Base-by-base conservation (phyloP, 2,113 vertebrate species). In the Rhea pennata region DNA sequence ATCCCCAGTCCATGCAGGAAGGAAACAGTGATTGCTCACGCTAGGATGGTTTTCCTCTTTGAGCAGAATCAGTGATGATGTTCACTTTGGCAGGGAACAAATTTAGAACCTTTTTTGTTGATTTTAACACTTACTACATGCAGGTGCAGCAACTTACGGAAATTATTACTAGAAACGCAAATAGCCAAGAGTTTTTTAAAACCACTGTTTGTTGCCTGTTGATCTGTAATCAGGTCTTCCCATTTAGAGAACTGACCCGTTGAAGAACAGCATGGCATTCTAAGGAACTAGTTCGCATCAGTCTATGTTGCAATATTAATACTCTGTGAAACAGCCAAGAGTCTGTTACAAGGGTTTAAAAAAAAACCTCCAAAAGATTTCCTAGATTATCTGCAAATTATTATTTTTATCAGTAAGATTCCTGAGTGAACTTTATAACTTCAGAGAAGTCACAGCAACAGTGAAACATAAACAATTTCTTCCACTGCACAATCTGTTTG, bases 1-100 rank as follows among this genome's bases (percentile, higher is more conserved):
- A 5, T 64, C 79, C 40, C 40, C 62, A 79, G 26, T 26, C 81
- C 59, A 26, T 27, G 36, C 54, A 85, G 70, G 54, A 87, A 66
- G 84, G 74, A 84, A 93, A 73, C 26, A 46, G 36, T 24, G 71
- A 87, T 54, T 94, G 80, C 74, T 89, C 59, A 29, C 36, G 50
- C 81, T 58, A 94, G 81, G 59, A 76, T 77, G 58, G 71, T 48
- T 89, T 92, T 94, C 61, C 90, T 94, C 90, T 95, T 87, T 81
- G 56, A 87, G 92, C 33, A 72, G 36, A 84, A 62, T 76, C 6
- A 46, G 3, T 24, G 40, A 50, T 50, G 65, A 54, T 92, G 72
- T 96, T 97, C 98, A 86, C 88, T 88, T 90, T 96, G 85, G 50
- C 73, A 94, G 71, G 61, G 86, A 96, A 67, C 40, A 95, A 90